Conservation (phyloP, 2,888 invertebrate species). For the Philonicus albiceps region DNA sequence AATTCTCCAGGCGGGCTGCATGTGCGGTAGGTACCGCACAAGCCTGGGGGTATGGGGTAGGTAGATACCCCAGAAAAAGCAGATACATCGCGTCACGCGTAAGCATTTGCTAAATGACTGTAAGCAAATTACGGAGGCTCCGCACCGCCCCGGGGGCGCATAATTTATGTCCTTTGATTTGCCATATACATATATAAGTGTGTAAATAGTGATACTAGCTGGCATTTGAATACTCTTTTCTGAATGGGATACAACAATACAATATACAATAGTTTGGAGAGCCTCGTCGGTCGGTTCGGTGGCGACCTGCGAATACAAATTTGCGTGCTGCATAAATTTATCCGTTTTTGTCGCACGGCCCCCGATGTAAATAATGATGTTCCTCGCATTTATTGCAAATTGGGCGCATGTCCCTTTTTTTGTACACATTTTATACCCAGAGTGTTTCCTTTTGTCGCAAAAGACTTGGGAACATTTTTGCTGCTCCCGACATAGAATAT, state of each 20-base stretch:
- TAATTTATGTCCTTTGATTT: background rate
- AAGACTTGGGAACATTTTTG: background rate
- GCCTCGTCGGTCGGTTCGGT: background rate
- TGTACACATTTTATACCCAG: background rate
- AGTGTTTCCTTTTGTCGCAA: background rate
- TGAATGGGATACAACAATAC: background rate
- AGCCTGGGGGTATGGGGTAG: background rate
- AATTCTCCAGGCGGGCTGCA: background rate
- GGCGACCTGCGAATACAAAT: background rate
- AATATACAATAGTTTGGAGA: background rate
- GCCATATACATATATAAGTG: background rate
- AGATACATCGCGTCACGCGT: background rate
- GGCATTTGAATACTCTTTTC: background rate
- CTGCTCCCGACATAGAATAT: background rate
- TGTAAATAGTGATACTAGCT: background rate
- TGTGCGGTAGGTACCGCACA: background rate
- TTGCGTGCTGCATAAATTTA: conserved; percentile 18
- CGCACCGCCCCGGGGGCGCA: background rate
- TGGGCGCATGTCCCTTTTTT: conserved; percentile 19
- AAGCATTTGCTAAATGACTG: background rate
- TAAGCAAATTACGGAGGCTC: background rate
- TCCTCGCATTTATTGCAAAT: background rate
- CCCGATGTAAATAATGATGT: conserved; percentile 30
- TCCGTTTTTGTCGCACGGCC: background rate
- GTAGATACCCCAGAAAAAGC: background rate